Evolutionary conservation across 2,797 vertebrate species (phyloP).

Genomic region (Halcyon smyrnensis): DNA sequence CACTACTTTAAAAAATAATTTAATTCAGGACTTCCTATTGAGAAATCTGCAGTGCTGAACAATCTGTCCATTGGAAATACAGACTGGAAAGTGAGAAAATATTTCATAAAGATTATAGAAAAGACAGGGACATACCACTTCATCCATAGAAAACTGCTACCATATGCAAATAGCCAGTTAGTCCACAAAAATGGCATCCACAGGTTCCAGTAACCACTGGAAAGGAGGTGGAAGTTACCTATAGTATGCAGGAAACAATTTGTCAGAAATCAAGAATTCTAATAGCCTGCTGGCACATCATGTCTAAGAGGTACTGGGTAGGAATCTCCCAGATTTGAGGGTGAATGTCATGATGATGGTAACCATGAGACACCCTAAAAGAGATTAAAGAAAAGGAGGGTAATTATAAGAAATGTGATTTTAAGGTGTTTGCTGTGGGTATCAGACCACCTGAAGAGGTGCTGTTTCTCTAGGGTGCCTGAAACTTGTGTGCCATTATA

Average conservation of each 20-base stretch:
- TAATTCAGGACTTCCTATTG: neutral
- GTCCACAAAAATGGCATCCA: neutral
- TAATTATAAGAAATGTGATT: neutral
- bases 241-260: neutral
- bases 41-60: neutral
- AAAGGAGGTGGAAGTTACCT: neutral
- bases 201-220: neutral
- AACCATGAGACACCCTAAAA: neutral
- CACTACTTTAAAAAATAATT: neutral
- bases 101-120: neutral
- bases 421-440: neutral
- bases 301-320: neutral
- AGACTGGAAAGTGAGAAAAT: neutral
- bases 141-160: neutral
- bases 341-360: neutral
- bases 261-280: neutral
- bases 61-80: neutral
- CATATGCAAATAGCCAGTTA: neutral
- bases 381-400: neutral
- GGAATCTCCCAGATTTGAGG: neutral
- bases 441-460: neutral
- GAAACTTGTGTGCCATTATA: neutral
- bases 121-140: neutral
- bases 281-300: neutral
- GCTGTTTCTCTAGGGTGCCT: neutral